A percentile compares a stretch with the other conserved stretches of the same genome.
Conservation (phyloP, 2,113 vertebrate genomes). For the Otis tarda region DNA sequence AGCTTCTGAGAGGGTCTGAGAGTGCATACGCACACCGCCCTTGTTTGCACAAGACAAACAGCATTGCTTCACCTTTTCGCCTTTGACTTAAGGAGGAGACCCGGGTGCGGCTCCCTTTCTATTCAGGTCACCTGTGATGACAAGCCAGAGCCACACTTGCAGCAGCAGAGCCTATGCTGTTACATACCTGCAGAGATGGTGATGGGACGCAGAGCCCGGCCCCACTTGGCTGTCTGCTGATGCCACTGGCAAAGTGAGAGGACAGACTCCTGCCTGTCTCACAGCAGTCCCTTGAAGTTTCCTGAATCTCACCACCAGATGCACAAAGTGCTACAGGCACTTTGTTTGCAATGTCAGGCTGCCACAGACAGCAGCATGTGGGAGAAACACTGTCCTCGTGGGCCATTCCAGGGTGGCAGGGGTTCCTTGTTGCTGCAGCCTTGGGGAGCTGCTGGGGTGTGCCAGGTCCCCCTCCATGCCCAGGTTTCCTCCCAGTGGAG, state of each 20-base stretch:
- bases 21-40: fast-evolving
- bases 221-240: no score
- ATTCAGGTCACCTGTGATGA: background rate
- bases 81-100: background rate
- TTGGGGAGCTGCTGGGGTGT: background rate
- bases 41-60: background rate
- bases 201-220: background rate
- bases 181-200: background rate
- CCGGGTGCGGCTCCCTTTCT: background rate
- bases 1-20: background rate
- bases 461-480: background rate
- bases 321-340: background rate
- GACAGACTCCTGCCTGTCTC: background rate
- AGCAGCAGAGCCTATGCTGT: background rate
- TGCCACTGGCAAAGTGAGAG: background rate
- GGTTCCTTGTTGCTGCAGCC: background rate
- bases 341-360: fast-evolving
- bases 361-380: fast-evolving
- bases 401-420: background rate
- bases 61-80: background rate
- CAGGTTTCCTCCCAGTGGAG: background rate
- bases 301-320: background rate
- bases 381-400: background rate
- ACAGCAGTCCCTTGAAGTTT: background rate
- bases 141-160: background rate